phyloP scores from a whole-genome alignment of 2,797 vertebrate genomes.

The Lophura swinhoii region DNA sequence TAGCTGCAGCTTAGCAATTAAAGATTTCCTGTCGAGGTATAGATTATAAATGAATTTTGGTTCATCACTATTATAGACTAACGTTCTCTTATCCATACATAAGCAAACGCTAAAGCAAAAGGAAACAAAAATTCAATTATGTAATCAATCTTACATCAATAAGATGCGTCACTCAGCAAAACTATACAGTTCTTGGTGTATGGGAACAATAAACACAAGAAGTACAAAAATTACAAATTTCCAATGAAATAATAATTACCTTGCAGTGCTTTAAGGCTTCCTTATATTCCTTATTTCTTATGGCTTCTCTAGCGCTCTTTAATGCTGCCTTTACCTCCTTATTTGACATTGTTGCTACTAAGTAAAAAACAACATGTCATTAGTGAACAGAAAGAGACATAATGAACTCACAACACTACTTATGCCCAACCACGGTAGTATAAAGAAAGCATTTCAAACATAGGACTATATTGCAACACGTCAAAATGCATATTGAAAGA shows the following conservation, averaged over 20 bases:
- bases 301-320: slow-evolving; percentile 96
- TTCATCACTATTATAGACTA: background rate
- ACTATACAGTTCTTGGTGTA: accelerated
- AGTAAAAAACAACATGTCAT: background rate
- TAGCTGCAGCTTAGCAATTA: background rate
- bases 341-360: slow-evolving; percentile 84
- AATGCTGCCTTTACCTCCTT: slow-evolving; percentile 94
- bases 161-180: background rate
- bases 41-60: background rate
- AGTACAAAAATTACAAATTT: background rate
- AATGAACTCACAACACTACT: background rate
- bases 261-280: slow-evolving; percentile 97
- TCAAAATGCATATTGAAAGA: background rate
- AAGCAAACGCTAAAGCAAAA: background rate
- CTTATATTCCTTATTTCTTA: slow-evolving; percentile 97
- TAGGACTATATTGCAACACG: accelerated
- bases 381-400: background rate
- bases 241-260: slow-evolving; percentile 78
- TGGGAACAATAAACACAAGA: background rate
- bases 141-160: background rate
- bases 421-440: background rate
- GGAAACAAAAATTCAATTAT: background rate
- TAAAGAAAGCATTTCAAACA: background rate
- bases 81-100: accelerated
- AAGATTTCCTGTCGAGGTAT: accelerated